These are phyloP conservation scores for Neotragus moschatus DNA, from an alignment of 2,113 vertebrate species.

Conservation along the genomic window DNA sequence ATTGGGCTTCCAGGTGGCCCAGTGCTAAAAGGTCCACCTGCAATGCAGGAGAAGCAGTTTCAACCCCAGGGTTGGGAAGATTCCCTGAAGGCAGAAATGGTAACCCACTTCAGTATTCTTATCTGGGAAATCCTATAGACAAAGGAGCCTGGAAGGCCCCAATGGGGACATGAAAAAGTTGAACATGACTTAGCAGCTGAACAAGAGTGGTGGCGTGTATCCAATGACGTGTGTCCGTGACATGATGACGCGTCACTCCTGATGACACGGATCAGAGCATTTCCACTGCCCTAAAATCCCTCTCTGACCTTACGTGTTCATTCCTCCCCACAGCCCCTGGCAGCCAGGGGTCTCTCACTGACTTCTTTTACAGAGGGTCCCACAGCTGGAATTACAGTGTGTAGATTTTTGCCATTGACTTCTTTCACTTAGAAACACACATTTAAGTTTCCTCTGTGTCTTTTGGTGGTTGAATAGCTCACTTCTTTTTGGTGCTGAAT, in stretches of 20 bases:
- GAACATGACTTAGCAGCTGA: not conserved
- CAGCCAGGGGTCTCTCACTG: too few relatives aligned
- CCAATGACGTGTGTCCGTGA: not conserved
- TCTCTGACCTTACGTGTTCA: rapidly evolving
- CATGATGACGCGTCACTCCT: rapidly evolving
- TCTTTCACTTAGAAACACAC: not conserved
- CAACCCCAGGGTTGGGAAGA: not conserved
- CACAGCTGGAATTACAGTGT: not conserved
- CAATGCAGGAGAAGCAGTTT: not conserved
- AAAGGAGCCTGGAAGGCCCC: not conserved
- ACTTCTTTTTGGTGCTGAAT: not conserved
- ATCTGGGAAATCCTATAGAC: not conserved
- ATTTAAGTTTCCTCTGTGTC: not conserved
- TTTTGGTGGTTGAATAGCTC: not conserved
- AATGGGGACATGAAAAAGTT: not conserved
- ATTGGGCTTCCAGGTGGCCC: not conserved
- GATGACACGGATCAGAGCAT: not conserved
- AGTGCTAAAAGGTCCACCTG: rapidly evolving
- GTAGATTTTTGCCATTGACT: not conserved
- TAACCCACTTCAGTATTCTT: not conserved
- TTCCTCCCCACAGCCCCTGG: not conserved
- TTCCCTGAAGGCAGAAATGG: not conserved
- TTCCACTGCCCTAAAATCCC: not conserved
- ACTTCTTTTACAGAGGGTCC: not conserved
- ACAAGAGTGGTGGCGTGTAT: rapidly evolving